Percentiles rank a stretch among this genome's conserved stretches.
These are phyloP conservation scores for Prionailurus bengalensis DNA, from an alignment of 2,113 vertebrate species.

Conservation along the genomic window DNA sequence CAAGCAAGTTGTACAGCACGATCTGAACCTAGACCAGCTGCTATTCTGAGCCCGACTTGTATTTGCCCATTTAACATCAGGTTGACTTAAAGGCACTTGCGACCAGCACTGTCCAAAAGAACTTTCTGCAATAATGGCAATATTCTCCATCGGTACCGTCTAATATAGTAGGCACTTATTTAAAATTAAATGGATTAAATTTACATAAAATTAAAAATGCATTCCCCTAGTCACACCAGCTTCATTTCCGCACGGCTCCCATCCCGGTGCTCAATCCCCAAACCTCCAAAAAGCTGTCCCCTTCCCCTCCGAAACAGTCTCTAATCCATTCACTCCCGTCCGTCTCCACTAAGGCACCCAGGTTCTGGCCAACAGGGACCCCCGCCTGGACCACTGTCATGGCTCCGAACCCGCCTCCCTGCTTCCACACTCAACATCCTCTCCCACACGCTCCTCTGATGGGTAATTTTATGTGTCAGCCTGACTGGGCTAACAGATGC, in stretches of 20 bases:
- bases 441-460: not conserved
- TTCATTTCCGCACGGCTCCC: not conserved
- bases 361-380: accelerated
- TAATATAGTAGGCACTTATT: not conserved
- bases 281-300: too few relatives aligned
- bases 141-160: not conserved
- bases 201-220: not conserved
- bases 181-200: not conserved
- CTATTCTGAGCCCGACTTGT: not conserved
- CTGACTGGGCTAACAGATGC: not conserved
- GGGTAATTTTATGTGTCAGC: not conserved
- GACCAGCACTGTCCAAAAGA: not conserved
- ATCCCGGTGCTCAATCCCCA: not conserved
- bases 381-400: not conserved
- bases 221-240: too few relatives aligned
- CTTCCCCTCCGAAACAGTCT: not conserved
- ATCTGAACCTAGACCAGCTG: not conserved
- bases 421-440: not conserved
- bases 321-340: not conserved
- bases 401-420: not conserved
- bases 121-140: not conserved
- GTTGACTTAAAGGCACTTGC: not conserved
- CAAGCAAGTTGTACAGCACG: not conserved
- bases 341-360: not conserved
- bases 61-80: not conserved